These are phyloP conservation scores for Pterophyllum scalare DNA, from an alignment of 2,113 vertebrate genomes.

Conservation along the genomic window DNA sequence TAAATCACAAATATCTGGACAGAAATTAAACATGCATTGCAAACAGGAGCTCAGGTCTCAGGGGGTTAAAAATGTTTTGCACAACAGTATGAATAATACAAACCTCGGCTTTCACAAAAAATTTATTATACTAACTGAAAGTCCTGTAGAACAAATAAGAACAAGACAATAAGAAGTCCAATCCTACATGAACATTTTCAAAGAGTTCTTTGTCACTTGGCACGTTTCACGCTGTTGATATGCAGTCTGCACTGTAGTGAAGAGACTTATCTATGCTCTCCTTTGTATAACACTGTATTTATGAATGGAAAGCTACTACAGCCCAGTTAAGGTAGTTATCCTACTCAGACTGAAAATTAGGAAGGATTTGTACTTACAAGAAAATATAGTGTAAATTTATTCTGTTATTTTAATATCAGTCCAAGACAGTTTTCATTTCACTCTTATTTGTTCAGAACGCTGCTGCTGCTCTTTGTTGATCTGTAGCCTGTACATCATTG, in stretches of 20 bases:
- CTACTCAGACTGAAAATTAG: constrained; percentile 43
- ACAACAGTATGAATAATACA: not conserved
- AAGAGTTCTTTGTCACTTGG: not conserved
- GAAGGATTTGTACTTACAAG: not conserved
- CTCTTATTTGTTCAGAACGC: not conserved
- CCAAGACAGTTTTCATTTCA: not conserved
- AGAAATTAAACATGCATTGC: too few species aligned
- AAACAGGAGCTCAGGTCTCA: too few species aligned
- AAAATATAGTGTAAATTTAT: not conserved
- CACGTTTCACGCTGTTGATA: not conserved
- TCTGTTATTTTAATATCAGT: not conserved
- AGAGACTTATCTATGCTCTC: not conserved
- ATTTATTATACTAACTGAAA: not conserved
- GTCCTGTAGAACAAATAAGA: not conserved
- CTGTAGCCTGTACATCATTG: not conserved
- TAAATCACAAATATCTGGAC: too few species aligned
- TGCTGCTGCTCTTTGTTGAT: not conserved
- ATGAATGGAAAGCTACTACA: not conserved
- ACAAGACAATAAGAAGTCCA: not conserved
- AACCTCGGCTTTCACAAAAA: not conserved
- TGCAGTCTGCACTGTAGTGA: not conserved
- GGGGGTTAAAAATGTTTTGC: not conserved
- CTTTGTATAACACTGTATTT: not conserved
- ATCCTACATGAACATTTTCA: not conserved
- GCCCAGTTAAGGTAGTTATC: not conserved